Evolutionary conservation across 1,140 invertebrate genomes (phyloP).

Genomic region (Bombus sylvicola): DNA sequence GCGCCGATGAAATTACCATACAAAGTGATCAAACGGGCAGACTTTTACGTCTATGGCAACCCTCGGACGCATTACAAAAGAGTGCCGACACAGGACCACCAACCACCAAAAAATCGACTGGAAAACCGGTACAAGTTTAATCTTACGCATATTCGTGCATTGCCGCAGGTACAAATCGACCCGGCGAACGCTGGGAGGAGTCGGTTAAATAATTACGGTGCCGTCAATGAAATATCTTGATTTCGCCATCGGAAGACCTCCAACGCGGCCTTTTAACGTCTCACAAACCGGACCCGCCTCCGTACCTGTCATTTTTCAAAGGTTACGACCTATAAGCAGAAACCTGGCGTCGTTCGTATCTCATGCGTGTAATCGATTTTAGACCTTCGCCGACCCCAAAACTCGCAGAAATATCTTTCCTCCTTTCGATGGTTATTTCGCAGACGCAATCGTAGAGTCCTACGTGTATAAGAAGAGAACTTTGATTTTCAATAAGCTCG

Average conservation of each 20-base stretch:
- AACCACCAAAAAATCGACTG: background rate
- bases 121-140: slow-evolving; percentile 5
- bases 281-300: background rate
- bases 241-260: slow-evolving; percentile 6
- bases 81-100: background rate
- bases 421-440: background rate
- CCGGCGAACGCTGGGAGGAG: background rate
- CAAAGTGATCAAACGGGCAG: slow-evolving; percentile 58
- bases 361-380: slow-evolving; percentile 19
- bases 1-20: slow-evolving; percentile 68
- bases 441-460: background rate
- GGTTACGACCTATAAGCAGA: background rate
- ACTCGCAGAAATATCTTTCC: background rate
- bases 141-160: background rate
- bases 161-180: background rate
- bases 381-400: background rate
- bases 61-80: background rate
- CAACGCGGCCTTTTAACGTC: background rate
- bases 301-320: background rate
- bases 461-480: too few relatives aligned
- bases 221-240: slow-evolving; percentile 2
- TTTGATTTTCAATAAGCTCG: slow-evolving; percentile 18
- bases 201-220: slow-evolving; percentile 21
- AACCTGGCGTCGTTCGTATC: slow-evolving; percentile 15
- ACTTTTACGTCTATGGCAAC: background rate